Base-by-base conservation (phyloP, 2,888 invertebrate genomes). In the Dione vanillae region DNA sequence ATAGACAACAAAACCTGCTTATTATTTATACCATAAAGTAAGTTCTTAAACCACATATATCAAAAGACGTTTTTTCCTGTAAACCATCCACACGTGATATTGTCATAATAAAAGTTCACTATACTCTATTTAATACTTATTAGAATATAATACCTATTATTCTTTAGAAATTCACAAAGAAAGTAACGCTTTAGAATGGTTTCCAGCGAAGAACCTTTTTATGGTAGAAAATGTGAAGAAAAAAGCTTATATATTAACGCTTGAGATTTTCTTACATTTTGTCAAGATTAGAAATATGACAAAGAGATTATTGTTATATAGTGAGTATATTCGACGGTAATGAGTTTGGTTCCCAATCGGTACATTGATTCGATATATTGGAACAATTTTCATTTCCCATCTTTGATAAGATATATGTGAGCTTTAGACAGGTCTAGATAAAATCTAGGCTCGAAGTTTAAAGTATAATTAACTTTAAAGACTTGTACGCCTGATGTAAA, bases 41-140 rank as follows among this genome's bases (percentile, higher is more conserved):
- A 10, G 14, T 49, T 49, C 16, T 49, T 49, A 49, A 19, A 49
- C 10, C 19, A 49, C 11, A 49, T 49, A 10, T 10, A 49, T 49
- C 0, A 49, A 49, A 49, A 19, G 19, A 12, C 11, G 10, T 19
- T 45, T 49, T 49, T 49, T n/a, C 47, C 47, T n/a, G 27, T 27
- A 27, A 19, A 47, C 47, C 7, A 49, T 1, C 19, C 20, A 49
- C 49, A 49, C 49, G 19, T 49, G 14, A 51, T 51, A 5, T 51
- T 51, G 51, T 51, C 20, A 51, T 51, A 52, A 52, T 52, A 52
- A 52, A 52, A 27, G 51, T 20, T 27, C 51, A 27, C 27, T 52
- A 52, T 27, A 19, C 27, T 52, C 27, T 12, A 27, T 52, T 52
- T 20, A 52, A 52, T 27, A 52, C 20, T 12, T 52, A 52, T 52